Evolutionary conservation across 53 echinoderm and acorn worm species (phyloP).

Genomic region (Crossaster papposus): DNA sequence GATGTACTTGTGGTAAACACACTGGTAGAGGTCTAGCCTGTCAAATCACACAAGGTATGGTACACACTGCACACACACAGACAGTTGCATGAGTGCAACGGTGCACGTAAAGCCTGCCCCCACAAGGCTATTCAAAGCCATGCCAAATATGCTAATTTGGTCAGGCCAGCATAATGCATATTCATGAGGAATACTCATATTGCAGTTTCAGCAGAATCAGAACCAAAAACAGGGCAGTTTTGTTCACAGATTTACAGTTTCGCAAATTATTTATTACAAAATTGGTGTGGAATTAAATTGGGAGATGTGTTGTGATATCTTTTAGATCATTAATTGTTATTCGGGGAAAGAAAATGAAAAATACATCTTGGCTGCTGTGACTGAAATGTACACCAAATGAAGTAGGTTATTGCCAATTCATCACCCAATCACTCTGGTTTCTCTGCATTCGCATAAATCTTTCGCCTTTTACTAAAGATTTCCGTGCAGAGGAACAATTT

Average conservation of each 20-base stretch:
- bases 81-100: background rate
- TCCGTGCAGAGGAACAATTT: conserved; percentile 92
- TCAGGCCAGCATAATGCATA: conserved; percentile 9
- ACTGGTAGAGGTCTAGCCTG: no score
- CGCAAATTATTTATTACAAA: background rate
- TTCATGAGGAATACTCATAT: background rate
- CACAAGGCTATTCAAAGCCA: conserved; percentile 6
- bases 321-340: background rate
- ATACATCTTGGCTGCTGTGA: background rate
- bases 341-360: background rate
- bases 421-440: conserved; percentile 68
- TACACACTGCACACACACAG: background rate
- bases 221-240: background rate
- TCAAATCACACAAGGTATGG: no score
- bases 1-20: no score
- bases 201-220: background rate
- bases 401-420: background rate
- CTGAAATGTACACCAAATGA: background rate
- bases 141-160: conserved; percentile 12
- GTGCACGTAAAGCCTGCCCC: conserved; percentile 38
- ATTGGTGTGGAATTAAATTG: background rate
- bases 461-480: conserved; percentile 97
- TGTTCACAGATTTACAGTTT: background rate
- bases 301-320: background rate
- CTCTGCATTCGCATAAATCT: conserved; percentile 93